phyloP scores from a whole-genome alignment of 1,140 invertebrate genomes.

The Drosophila ercepeae region DNA sequence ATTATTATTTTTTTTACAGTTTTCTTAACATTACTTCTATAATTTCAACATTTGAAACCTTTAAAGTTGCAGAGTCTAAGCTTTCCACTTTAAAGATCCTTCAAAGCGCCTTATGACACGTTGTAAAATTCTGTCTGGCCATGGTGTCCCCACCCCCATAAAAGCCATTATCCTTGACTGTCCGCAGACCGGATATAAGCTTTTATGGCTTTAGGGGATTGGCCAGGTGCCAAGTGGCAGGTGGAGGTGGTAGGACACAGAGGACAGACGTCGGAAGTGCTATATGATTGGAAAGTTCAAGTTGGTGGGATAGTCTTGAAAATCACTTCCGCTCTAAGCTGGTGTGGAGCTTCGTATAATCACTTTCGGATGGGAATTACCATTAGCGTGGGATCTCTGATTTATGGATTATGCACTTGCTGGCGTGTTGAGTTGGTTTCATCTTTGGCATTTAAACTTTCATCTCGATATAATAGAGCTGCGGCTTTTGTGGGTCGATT shows the following conservation, averaged over 20 bases:
- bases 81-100: background rate
- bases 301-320: constrained; percentile 26
- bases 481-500: constrained; percentile 28
- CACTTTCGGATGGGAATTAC: constrained; percentile 32
- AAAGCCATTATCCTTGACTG: constrained; percentile 32
- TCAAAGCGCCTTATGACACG: constrained; percentile 19
- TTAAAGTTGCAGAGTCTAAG: too few species aligned
- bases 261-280: constrained; percentile 17
- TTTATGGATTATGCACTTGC: constrained; percentile 30
- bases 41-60: too few species aligned
- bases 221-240: constrained; percentile 24
- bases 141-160: constrained; percentile 5
- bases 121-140: constrained; percentile 1
- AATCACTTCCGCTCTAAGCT: constrained; percentile 10
- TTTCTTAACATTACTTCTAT: too few species aligned
- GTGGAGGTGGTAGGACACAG: background rate
- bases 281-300: constrained; percentile 48
- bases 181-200: constrained; percentile 36
- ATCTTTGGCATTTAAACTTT: constrained; percentile 36
- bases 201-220: constrained; percentile 45
- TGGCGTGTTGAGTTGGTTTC: constrained; percentile 3
- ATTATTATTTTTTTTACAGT: too few species aligned
- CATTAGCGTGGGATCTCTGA: constrained; percentile 8
- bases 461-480: constrained; percentile 24
- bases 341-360: constrained; percentile 18